A percentile compares a stretch with the other conserved stretches of the same genome.
Evolutionary conservation across 2,797 vertebrate genomes (phyloP).

Genomic region (Danio albolineatus): DNA sequence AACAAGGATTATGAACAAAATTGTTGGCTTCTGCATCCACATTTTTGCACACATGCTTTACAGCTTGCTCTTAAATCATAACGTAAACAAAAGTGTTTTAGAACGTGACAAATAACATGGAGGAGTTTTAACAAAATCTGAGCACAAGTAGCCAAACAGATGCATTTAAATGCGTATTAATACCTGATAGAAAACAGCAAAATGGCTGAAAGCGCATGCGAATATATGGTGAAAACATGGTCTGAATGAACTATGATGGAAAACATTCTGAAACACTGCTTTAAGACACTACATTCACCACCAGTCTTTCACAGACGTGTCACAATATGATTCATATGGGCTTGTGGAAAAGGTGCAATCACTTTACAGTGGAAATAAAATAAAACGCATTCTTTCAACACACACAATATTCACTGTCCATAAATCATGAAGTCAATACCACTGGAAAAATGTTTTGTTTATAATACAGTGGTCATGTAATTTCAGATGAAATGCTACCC

Average conservation of each 20-base stretch:
- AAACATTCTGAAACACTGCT: neutral
- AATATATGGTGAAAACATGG: too few species aligned
- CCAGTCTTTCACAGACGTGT: conserved; percentile 22
- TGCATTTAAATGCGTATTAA: too few species aligned
- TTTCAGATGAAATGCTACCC: conserved; percentile 31
- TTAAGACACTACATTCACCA: neutral
- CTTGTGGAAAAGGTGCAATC: conserved; percentile 35
- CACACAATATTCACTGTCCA: conserved; percentile 21
- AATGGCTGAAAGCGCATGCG: too few species aligned
- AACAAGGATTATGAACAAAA: too few species aligned
- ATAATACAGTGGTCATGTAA: conserved; percentile 20
- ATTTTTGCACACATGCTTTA: too few species aligned
- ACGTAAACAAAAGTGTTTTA: too few species aligned
- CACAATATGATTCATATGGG: conserved; percentile 41
- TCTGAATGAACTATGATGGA: neutral
- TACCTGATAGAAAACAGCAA: too few species aligned
- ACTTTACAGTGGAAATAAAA: conserved; percentile 35
- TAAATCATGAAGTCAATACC: conserved; percentile 42
- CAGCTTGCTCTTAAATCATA: too few species aligned
- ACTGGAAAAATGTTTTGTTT: conserved; percentile 45
- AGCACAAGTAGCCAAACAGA: too few species aligned
- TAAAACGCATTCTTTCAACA: conserved; percentile 29
- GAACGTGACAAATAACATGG: too few species aligned
- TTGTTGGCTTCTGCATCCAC: too few species aligned
- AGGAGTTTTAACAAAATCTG: too few species aligned